phyloP scores from a whole-genome alignment of 2,113 vertebrate species.

The Oenanthe melanoleuca region DNA sequence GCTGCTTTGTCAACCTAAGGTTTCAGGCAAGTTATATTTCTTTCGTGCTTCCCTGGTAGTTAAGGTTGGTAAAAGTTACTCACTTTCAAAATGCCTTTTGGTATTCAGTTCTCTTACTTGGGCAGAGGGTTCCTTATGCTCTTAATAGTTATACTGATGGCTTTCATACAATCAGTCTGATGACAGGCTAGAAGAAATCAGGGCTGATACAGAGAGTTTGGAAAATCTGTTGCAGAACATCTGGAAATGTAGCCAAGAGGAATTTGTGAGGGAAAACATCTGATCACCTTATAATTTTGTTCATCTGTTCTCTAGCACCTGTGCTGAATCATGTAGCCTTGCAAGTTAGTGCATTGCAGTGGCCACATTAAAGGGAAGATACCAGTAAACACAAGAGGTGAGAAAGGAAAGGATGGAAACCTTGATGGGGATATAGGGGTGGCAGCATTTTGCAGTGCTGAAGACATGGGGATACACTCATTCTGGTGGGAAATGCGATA shows the following conservation, averaged over 20 bases:
- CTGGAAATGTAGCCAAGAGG: slow-evolving; percentile 20
- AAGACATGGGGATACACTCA: not conserved
- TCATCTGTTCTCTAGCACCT: not conserved
- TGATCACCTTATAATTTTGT: not conserved
- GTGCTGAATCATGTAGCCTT: not conserved
- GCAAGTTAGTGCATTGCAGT: not conserved
- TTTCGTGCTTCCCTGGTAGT: not conserved
- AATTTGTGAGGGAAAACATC: slow-evolving; percentile 29
- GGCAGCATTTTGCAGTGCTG: not conserved
- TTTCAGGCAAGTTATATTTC: not conserved
- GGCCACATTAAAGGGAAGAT: not conserved
- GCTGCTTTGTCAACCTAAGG: not conserved
- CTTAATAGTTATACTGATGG: not conserved
- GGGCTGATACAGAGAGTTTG: not conserved
- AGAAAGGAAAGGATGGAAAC: not conserved
- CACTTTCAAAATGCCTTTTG: not conserved
- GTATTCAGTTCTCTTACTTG: not conserved
- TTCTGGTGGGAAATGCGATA: not conserved
- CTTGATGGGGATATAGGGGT: not conserved
- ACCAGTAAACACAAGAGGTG: not conserved
- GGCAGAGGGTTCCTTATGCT: not conserved
- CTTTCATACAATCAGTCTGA: not conserved
- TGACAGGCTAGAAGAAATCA: not conserved
- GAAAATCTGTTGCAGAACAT: not conserved
- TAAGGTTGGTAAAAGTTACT: not conserved